Conservation (phyloP, 2,888 invertebrate species). For the Agrotis exclamationis region DNA sequence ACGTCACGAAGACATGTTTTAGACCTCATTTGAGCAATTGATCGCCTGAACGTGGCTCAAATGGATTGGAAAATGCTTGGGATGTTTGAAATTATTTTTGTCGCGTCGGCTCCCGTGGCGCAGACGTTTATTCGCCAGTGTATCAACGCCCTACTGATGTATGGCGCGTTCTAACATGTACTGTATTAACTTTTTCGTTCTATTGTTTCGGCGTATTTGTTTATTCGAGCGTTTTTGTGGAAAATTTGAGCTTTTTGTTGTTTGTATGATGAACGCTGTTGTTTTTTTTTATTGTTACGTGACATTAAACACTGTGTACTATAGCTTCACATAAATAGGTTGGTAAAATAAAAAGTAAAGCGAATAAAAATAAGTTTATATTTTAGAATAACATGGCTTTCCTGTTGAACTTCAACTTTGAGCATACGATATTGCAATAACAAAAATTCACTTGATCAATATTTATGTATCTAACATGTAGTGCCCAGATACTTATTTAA, state of each 20-base stretch:
- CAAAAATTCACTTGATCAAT: too few species aligned
- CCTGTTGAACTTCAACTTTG: not conserved
- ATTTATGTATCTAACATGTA: too few species aligned
- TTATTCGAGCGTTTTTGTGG: slow-evolving; percentile 55
- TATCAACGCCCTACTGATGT: slow-evolving; percentile 86
- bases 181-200: slow-evolving; percentile 79
- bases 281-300: slow-evolving; percentile 39
- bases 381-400: not conserved
- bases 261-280: slow-evolving; percentile 42
- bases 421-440: too few species aligned
- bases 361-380: not conserved
- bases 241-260: slow-evolving; percentile 51
- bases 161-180: slow-evolving; percentile 77
- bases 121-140: slow-evolving; percentile 83
- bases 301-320: slow-evolving; percentile 21
- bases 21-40: slow-evolving; percentile 70
- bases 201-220: slow-evolving; percentile 65
- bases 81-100: slow-evolving; percentile 83
- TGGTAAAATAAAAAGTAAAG: not conserved
- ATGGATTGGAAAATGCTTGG: slow-evolving; percentile 83
- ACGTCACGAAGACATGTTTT: slow-evolving; percentile 62
- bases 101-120: slow-evolving; percentile 82
- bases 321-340: not conserved
- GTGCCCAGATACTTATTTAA: too few species aligned
- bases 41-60: slow-evolving; percentile 73